phyloP scores from a whole-genome alignment of 2,797 vertebrate genomes.

The Antennarius maculatus region DNA sequence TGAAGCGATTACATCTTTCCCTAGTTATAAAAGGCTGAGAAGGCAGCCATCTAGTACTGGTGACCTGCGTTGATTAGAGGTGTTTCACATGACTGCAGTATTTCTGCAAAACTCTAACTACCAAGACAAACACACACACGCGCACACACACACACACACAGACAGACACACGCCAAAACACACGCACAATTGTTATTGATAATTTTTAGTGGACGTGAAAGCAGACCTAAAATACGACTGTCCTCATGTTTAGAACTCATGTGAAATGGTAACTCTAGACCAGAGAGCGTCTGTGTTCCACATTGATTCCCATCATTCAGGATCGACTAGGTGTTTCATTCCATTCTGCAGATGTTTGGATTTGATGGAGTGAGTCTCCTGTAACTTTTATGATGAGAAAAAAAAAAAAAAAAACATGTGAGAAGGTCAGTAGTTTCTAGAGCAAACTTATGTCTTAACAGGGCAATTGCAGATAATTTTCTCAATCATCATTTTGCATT shows the following conservation, averaged over 20 bases:
- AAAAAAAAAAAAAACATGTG: slow-evolving; percentile 9
- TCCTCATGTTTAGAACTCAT: slow-evolving; percentile 34
- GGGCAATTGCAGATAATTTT: slow-evolving; percentile 19
- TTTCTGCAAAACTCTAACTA: slow-evolving; percentile 67
- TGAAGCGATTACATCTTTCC: slow-evolving; percentile 69
- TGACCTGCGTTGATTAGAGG: slow-evolving; percentile 69
- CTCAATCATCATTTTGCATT: slow-evolving; percentile 10
- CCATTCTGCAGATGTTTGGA: slow-evolving; percentile 53
- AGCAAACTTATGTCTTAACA: slow-evolving; percentile 1
- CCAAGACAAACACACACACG: slow-evolving; percentile 42
- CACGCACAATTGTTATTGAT: slow-evolving; percentile 1
- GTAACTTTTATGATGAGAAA: not conserved
- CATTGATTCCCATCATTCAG: slow-evolving; percentile 59
- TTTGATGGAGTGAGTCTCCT: slow-evolving; percentile 13
- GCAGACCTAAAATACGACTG: slow-evolving; percentile 29
- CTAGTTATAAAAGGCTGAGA: slow-evolving; percentile 72
- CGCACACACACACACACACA: slow-evolving; percentile 21
- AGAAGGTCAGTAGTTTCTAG: slow-evolving; percentile 3
- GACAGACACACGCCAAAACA: slow-evolving; percentile 14
- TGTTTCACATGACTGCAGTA: slow-evolving; percentile 58
- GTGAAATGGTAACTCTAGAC: slow-evolving; percentile 34
- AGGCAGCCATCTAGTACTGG: slow-evolving; percentile 55
- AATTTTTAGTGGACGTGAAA: slow-evolving; percentile 9
- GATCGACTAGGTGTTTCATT: slow-evolving; percentile 57
- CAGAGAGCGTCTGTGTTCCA: slow-evolving; percentile 19